phyloP scores from a whole-genome alignment of 2,113 vertebrate genomes.

The Oreochromis niloticus region DNA sequence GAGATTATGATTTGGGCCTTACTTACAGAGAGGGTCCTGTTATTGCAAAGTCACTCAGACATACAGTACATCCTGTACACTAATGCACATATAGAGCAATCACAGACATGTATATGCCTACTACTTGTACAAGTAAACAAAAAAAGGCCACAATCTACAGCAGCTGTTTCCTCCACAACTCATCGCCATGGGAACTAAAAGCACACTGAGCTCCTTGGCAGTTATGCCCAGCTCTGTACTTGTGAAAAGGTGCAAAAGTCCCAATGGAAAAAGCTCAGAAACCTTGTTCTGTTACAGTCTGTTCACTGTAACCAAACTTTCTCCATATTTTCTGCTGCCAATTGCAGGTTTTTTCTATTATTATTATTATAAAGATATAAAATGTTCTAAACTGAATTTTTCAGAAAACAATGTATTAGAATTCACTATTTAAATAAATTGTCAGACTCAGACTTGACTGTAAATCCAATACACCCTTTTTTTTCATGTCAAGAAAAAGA shows the following conservation, averaged over 20 bases:
- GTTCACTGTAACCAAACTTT: neutral
- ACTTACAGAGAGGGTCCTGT: constrained; percentile 27
- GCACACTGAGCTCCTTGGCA: constrained; percentile 1
- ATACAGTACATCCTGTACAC: neutral
- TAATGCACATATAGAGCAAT: neutral
- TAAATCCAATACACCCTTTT: neutral
- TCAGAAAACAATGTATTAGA: neutral
- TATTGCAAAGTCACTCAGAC: neutral
- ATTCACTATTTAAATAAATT: constrained; percentile 1
- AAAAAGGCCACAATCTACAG: neutral
- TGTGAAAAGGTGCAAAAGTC: neutral
- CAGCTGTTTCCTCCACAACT: neutral
- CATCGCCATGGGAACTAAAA: constrained; percentile 41
- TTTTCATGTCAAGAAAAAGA: neutral
- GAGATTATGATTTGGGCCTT: constrained; percentile 30
- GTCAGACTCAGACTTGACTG: neutral
- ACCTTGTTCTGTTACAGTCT: neutral
- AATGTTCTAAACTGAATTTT: neutral
- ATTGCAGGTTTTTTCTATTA: neutral
- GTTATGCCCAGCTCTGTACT: neutral
- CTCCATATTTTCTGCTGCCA: neutral
- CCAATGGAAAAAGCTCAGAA: neutral
- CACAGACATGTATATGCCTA: neutral
- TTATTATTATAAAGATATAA: neutral
- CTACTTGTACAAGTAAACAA: neutral